Percentiles rank a stretch among this genome's conserved stretches.
These are phyloP conservation scores for Stegostoma tigrinum DNA, from an alignment of 2,113 vertebrate species.

Conservation along the genomic window DNA sequence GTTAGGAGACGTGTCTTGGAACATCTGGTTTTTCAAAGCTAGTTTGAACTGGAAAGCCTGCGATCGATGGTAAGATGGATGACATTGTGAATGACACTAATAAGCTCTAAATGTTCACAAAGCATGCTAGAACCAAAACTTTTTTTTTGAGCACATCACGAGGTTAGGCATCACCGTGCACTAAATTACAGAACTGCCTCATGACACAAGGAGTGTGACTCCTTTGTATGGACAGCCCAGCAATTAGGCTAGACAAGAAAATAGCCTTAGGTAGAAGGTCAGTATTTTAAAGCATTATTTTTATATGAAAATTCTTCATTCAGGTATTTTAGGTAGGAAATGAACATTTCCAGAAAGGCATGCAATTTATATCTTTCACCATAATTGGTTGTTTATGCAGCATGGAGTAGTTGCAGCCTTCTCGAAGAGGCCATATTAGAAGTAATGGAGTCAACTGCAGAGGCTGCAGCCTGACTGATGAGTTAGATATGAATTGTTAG, in stretches of 20 bases:
- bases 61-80: slow-evolving; percentile 37
- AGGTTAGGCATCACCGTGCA: slow-evolving; percentile 35
- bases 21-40: slow-evolving; percentile 38
- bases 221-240: slow-evolving; percentile 37
- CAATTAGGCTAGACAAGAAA: slow-evolving; percentile 36
- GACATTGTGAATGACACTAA: slow-evolving; percentile 38
- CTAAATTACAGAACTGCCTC: slow-evolving; percentile 37
- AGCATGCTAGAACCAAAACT: slow-evolving; percentile 37
- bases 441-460: slow-evolving; percentile 53
- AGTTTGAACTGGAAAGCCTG: slow-evolving; percentile 36
- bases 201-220: slow-evolving; percentile 34
- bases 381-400: slow-evolving; percentile 63
- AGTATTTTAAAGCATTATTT: slow-evolving; percentile 31
- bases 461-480: slow-evolving; percentile 54
- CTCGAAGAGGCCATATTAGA: slow-evolving; percentile 47
- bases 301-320: slow-evolving; percentile 34
- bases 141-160: slow-evolving; percentile 34
- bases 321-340: slow-evolving; percentile 40
- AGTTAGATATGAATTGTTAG: slow-evolving; percentile 58
- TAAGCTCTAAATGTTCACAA: slow-evolving; percentile 37
- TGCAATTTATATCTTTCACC: slow-evolving; percentile 50
- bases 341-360: slow-evolving; percentile 50
- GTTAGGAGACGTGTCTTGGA: slow-evolving; percentile 30
- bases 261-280: slow-evolving; percentile 33
- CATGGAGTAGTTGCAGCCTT: slow-evolving; percentile 44